Percentiles rank a stretch among this genome's conserved stretches.
Conservation (phyloP, 2,888 invertebrate species). For the Argyra leucocephala region DNA sequence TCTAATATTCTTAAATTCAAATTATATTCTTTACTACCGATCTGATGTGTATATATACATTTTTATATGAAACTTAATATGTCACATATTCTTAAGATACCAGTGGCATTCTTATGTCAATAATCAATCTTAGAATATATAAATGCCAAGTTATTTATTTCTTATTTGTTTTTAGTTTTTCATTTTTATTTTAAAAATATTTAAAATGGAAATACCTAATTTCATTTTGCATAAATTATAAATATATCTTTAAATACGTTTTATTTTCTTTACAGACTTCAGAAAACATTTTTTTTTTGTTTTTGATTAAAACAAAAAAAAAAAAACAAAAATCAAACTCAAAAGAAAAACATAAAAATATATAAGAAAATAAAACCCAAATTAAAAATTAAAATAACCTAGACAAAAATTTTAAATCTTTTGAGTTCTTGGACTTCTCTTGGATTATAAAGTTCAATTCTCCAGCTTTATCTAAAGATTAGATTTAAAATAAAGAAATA, state of each 20-base stretch:
- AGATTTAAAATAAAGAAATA: neutral
- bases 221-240: neutral
- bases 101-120: no score
- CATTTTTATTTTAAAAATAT: no score
- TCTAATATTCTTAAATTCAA: no score
- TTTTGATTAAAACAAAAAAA: neutral
- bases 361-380: neutral
- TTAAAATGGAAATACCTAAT: no score
- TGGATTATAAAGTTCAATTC: neutral
- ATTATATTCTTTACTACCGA: no score
- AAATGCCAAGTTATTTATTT: no score
- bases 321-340: neutral
- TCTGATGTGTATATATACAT: no score
- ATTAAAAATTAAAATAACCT: slow-evolving; percentile 1
- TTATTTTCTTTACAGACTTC: neutral
- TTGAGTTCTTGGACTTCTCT: neutral
- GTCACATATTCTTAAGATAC: no score
- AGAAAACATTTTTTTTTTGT: neutral
- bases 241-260: neutral
- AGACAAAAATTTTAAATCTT: neutral
- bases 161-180: no score
- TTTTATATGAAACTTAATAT: no score
- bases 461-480: neutral
- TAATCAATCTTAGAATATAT: no score
- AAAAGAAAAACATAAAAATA: neutral